Evolutionary conservation across 2,797 vertebrate species (phyloP).

Genomic region (Rhynchonycteris naso): DNA sequence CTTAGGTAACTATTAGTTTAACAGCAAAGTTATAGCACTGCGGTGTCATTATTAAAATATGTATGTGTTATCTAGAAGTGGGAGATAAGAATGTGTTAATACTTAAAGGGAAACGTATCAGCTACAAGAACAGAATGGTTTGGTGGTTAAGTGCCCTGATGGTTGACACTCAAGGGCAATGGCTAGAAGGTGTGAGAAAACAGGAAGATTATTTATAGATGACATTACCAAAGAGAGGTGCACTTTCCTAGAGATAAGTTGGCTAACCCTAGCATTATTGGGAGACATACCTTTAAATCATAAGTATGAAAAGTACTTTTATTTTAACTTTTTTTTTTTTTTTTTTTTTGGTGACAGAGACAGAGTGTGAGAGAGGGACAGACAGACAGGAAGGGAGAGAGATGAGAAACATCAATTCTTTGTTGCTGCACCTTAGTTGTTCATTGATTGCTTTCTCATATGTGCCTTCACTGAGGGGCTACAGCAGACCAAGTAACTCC

Average conservation of each 20-base stretch:
- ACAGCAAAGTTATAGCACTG: slow-evolving; percentile 7
- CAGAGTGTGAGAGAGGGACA: too few species aligned
- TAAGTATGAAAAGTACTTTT: neutral
- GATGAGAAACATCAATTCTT: too few species aligned
- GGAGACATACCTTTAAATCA: neutral
- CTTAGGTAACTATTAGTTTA: slow-evolving; percentile 25
- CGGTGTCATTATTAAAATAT: slow-evolving; percentile 41
- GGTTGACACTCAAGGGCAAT: neutral
- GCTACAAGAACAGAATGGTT: neutral
- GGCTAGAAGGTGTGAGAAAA: neutral
- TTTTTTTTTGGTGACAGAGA: neutral
- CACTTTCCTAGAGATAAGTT: neutral
- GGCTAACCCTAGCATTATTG: neutral
- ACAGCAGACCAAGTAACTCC: too few species aligned
- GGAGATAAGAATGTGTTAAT: slow-evolving; percentile 14
- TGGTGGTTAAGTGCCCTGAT: neutral
- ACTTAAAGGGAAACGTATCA: neutral
- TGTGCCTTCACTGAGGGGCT: too few species aligned
- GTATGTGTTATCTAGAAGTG: slow-evolving; percentile 2
- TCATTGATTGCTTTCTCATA: too few species aligned
- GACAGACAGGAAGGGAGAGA: too few species aligned
- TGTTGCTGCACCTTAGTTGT: too few species aligned
- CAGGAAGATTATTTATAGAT: slow-evolving; percentile 1
- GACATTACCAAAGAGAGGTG: neutral
- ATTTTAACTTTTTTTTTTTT: slow-evolving; percentile 44